Conservation (phyloP, 2,113 vertebrate genomes). For the Eubucco bourcierii region DNA sequence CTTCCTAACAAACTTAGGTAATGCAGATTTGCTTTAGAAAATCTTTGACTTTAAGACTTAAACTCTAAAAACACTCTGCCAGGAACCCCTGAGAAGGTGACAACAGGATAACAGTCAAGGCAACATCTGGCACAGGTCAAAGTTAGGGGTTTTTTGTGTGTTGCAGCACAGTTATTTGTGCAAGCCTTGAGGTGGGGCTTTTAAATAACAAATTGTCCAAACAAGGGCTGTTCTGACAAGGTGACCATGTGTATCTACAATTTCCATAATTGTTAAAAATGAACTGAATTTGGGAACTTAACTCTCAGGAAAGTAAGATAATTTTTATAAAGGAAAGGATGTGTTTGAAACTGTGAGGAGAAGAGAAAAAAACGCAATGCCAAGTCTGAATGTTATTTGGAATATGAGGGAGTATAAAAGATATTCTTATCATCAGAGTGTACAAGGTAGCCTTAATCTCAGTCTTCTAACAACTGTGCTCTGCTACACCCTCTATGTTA, state of each 20-base stretch:
- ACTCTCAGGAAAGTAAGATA: not conserved
- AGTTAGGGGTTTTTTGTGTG: not conserved
- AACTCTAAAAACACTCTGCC: not conserved
- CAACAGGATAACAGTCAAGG: not conserved
- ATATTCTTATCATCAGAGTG: constrained; percentile 26
- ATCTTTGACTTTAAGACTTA: not conserved
- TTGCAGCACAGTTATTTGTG: not conserved
- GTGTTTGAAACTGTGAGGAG: not conserved
- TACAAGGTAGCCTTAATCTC: constrained; percentile 39
- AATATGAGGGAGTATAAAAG: constrained; percentile 55
- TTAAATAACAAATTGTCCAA: constrained; percentile 10
- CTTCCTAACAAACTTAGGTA: not conserved
- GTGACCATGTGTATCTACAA: not conserved
- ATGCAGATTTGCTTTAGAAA: not conserved
- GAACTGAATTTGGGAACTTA: constrained; percentile 33
- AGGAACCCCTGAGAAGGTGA: not conserved
- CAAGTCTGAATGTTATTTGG: constrained; percentile 18
- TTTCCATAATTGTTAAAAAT: constrained; percentile 17
- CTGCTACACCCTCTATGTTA: constrained; percentile 33
- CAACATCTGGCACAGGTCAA: not conserved
- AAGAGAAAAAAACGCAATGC: not conserved
- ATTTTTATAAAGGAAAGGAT: constrained; percentile 4
- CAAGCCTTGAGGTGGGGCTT: not conserved
- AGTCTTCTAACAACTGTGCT: constrained; percentile 65
- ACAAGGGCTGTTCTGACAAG: constrained; percentile 45